A percentile compares a stretch with the other conserved stretches of the same genome.
These are phyloP conservation scores for Orgyia antiqua DNA, from an alignment of 2,888 invertebrate species.

Conservation along the genomic window DNA sequence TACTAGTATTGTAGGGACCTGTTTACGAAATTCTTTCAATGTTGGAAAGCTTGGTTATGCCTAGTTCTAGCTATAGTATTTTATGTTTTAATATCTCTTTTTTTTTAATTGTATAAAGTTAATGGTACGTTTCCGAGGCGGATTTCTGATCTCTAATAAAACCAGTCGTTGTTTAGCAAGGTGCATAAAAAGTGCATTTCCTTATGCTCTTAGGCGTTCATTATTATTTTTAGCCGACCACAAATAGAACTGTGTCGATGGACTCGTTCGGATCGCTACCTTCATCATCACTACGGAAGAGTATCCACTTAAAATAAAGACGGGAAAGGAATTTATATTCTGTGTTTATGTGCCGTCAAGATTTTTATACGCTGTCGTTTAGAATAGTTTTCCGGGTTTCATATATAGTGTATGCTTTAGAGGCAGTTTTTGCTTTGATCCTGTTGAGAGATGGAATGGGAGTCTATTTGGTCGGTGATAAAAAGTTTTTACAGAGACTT, in stretches of 20 bases:
- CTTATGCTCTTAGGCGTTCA: slow-evolving; percentile 37
- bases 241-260: slow-evolving; percentile 59
- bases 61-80: too few relatives aligned
- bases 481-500: too few relatives aligned
- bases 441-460: too few relatives aligned
- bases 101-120: too few relatives aligned
- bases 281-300: slow-evolving; percentile 32
- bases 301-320: slow-evolving; percentile 28
- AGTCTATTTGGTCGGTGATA: too few relatives aligned
- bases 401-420: neutral
- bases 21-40: too few relatives aligned
- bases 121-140: too few relatives aligned
- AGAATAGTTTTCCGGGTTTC: slow-evolving; percentile 2
- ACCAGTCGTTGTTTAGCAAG: slow-evolving; percentile 53
- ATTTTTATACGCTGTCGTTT: slow-evolving; percentile 1
- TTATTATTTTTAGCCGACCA: slow-evolving; percentile 58
- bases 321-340: slow-evolving; percentile 22
- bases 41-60: too few relatives aligned
- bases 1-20: too few relatives aligned
- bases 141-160: too few relatives aligned
- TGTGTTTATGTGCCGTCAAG: slow-evolving; percentile 1
- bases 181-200: slow-evolving; percentile 65
- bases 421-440: too few relatives aligned
- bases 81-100: too few relatives aligned
- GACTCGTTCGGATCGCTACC: slow-evolving; percentile 42